A percentile compares a stretch with the other conserved stretches of the same genome.
Conservation (phyloP, 2,888 invertebrate genomes). For the Melieria picta region DNA sequence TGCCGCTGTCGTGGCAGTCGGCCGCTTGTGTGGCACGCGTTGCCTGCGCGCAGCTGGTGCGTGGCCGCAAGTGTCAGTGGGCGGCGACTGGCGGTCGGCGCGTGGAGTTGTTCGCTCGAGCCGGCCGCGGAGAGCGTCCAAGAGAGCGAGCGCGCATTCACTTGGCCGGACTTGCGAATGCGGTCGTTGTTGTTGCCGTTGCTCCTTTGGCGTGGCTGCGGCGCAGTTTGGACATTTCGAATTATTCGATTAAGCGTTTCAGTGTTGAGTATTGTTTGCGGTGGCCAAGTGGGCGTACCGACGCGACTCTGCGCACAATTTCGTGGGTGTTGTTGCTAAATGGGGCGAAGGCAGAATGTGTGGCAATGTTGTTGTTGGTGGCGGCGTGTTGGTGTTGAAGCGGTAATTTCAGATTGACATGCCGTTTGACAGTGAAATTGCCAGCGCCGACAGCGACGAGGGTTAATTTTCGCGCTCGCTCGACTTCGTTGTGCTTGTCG, state of each 20-base stretch:
- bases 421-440: conserved; percentile 21
- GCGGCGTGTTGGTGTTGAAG: conserved; percentile 41
- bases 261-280: neutral
- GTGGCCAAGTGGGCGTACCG: neutral
- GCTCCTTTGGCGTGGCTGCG: no score
- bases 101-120: no score
- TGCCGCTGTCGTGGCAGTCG: conserved; percentile 42
- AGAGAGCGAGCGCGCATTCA: neutral
- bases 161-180: no score
- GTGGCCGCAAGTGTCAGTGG: neutral
- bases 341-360: conserved; percentile 41
- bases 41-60: neutral
- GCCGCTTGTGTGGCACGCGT: conserved; percentile 17
- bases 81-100: no score
- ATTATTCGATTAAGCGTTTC: neutral
- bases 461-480: conserved; percentile 8
- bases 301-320: neutral
- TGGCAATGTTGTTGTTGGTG: conserved; percentile 42
- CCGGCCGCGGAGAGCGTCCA: neutral
- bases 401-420: conserved; percentile 15
- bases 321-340: conserved; percentile 34
- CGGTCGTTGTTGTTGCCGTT: no score
- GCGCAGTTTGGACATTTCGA: neutral
- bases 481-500: neutral
- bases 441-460: neutral